Evolutionary conservation across 2,888 invertebrate species (phyloP).

Genomic region (Nomada ruficornis): DNA sequence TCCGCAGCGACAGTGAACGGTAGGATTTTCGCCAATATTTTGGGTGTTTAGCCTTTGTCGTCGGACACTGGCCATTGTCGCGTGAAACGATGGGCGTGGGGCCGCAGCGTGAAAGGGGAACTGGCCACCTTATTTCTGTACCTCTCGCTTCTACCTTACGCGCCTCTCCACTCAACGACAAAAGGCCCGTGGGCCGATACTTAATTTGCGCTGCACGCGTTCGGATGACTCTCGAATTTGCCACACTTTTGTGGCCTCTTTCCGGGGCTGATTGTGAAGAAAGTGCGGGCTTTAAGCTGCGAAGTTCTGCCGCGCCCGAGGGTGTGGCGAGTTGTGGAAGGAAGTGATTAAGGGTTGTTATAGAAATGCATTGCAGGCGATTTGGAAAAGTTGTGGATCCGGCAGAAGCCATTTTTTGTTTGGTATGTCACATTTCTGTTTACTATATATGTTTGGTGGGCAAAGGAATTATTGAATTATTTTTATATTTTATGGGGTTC

Average conservation of each 20-base stretch:
- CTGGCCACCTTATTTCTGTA: slow-evolving; percentile 56
- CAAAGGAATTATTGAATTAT: too few species aligned
- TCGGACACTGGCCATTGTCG: slow-evolving; percentile 67
- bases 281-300: neutral
- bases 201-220: slow-evolving; percentile 48
- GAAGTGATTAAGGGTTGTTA: neutral
- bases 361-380: neutral
- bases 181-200: slow-evolving; percentile 33
- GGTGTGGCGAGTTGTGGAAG: neutral
- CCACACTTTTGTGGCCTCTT: slow-evolving; percentile 10
- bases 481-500: too few species aligned
- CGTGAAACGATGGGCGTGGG: slow-evolving; percentile 66
- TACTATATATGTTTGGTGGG: too few species aligned
- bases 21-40: slow-evolving; percentile 82
- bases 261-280: neutral
- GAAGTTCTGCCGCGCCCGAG: neutral
- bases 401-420: neutral
- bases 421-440: neutral
- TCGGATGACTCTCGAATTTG: slow-evolving; percentile 39
- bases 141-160: slow-evolving; percentile 24
- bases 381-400: neutral
- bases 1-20: slow-evolving; percentile 36
- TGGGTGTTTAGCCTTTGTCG: slow-evolving; percentile 81
- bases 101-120: slow-evolving; percentile 53
- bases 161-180: slow-evolving; percentile 29